Conservation (phyloP, 1,140 invertebrate genomes). For the Phymastichus coffea region DNA sequence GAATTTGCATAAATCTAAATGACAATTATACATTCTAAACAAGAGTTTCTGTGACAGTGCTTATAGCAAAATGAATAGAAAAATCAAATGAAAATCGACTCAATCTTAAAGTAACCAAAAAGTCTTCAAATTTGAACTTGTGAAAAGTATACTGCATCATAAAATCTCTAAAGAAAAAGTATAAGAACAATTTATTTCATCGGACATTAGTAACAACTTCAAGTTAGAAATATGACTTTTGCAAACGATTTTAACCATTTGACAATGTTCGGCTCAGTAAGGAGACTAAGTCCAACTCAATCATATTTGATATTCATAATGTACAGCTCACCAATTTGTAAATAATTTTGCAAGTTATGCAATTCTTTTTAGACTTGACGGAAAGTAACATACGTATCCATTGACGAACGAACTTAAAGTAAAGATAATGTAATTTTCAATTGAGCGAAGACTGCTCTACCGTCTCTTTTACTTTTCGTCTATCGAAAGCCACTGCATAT, state of each 20-base stretch:
- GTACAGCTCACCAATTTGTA: constrained; percentile 2
- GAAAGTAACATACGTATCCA: background rate
- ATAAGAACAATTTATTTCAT: background rate
- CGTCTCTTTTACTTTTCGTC: background rate
- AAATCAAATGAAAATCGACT: background rate
- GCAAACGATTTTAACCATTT: background rate
- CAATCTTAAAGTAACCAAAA: background rate
- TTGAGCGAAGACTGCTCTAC: background rate
- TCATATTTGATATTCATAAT: background rate
- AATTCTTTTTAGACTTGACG: constrained; percentile 12
- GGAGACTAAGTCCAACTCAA: background rate
- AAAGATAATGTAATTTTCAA: background rate
- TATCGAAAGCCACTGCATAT: background rate
- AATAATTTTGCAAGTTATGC: constrained; percentile 15
- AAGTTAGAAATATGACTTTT: background rate
- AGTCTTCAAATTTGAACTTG: constrained; percentile 2
- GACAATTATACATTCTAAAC: background rate
- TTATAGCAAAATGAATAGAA: background rate
- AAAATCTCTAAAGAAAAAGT: background rate
- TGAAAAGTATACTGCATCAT: background rate
- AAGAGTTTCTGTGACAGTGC: background rate
- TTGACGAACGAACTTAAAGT: background rate
- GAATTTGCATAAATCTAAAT: constrained; percentile 6
- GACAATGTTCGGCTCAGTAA: background rate
- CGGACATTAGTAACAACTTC: background rate